Evolutionary conservation across 2,888 invertebrate species (phyloP).

Genomic region (Pachymerium ferrugineum): DNA sequence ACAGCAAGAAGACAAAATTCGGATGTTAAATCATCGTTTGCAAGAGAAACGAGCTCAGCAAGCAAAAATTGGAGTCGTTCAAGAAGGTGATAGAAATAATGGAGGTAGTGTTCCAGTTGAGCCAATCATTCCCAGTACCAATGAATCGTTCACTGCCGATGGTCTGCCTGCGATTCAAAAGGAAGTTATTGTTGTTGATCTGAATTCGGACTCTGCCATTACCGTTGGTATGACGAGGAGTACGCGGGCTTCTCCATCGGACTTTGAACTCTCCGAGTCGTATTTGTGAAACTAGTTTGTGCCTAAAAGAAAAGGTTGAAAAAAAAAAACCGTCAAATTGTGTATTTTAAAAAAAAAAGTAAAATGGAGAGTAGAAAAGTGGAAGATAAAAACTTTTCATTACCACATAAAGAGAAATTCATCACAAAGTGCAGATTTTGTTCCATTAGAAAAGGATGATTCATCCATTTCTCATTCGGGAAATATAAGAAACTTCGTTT

Average conservation of each 20-base stretch:
- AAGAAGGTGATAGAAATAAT: neutral
- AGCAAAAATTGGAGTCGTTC: slow-evolving; percentile 1
- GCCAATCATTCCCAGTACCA: neutral
- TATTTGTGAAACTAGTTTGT: slow-evolving; percentile 56
- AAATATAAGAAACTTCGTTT: too few species aligned
- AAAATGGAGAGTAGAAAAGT: neutral
- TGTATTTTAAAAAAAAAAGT: neutral
- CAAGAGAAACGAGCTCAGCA: slow-evolving; percentile 39
- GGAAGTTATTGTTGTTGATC: slow-evolving; percentile 63
- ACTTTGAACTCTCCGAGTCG: slow-evolving; percentile 82
- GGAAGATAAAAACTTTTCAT: neutral
- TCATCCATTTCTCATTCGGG: too few species aligned
- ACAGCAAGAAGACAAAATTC: slow-evolving; percentile 42
- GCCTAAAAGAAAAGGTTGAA: neutral
- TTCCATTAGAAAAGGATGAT: too few species aligned
- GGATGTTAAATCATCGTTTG: slow-evolving; percentile 38
- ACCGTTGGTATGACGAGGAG: slow-evolving; percentile 62
- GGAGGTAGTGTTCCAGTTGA: neutral
- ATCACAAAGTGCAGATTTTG: too few species aligned
- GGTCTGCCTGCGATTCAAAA: slow-evolving; percentile 30
- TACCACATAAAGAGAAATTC: too few species aligned
- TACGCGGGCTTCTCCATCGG: slow-evolving; percentile 73
- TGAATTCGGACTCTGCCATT: slow-evolving; percentile 73
- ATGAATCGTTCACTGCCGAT: slow-evolving; percentile 19
- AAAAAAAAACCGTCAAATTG: neutral